Evolutionary conservation across 2,797 vertebrate genomes (phyloP).

Genomic region (Leuciscus waleckii): DNA sequence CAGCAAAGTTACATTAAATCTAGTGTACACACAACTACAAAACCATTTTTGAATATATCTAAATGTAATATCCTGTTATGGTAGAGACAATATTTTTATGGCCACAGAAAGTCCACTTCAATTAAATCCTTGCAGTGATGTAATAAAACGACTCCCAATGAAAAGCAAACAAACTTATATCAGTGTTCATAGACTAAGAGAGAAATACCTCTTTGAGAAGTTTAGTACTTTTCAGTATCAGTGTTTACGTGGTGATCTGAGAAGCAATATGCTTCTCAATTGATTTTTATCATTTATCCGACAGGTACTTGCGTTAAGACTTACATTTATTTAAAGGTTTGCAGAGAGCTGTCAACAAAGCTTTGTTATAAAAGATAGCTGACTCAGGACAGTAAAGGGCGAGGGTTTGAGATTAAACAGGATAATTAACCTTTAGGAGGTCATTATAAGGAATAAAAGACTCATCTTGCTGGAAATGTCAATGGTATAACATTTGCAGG

Average conservation of each 20-base stretch:
- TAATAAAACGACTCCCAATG: slow-evolving; percentile 36
- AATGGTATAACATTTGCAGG: slow-evolving; percentile 37
- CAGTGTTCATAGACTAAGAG: not conserved
- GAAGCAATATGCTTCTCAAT: not conserved
- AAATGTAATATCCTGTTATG: slow-evolving; percentile 57
- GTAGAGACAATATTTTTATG: slow-evolving; percentile 40
- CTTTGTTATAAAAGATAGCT: slow-evolving; percentile 30
- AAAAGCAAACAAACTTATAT: slow-evolving; percentile 43
- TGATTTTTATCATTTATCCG: not conserved
- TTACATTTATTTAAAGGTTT: not conserved
- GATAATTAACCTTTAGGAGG: slow-evolving; percentile 43
- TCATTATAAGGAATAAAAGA: slow-evolving; percentile 44
- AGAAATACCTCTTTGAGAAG: not conserved
- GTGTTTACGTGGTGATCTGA: slow-evolving; percentile 7
- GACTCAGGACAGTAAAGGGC: slow-evolving; percentile 11
- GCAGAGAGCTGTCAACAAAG: slow-evolving; percentile 11
- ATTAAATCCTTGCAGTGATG: not conserved
- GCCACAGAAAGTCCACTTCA: slow-evolving; percentile 23
- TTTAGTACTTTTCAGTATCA: not conserved
- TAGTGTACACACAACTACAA: slow-evolving; percentile 27
- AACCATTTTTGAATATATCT: slow-evolving; percentile 32
- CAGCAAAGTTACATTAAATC: not conserved
- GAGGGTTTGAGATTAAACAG: slow-evolving; percentile 26
- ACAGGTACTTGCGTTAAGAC: not conserved
- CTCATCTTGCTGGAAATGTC: slow-evolving; percentile 49